phyloP scores from a whole-genome alignment of 2,888 invertebrate genomes.

The Micropterix aruncella region DNA sequence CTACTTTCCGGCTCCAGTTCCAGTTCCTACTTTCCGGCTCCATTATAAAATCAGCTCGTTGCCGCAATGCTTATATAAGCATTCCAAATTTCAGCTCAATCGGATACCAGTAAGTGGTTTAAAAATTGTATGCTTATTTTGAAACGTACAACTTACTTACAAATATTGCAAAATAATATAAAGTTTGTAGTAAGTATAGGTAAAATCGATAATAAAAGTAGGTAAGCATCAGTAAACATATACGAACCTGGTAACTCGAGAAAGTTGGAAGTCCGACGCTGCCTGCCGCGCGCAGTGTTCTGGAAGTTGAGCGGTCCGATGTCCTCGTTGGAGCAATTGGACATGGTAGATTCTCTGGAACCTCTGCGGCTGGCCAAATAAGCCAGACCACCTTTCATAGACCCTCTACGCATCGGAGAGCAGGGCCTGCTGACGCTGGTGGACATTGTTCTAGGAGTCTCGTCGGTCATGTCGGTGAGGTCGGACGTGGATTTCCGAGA shows the following conservation, averaged over 20 bases:
- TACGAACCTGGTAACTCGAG: slow-evolving; percentile 68
- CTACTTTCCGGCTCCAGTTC: no score
- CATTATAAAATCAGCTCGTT: no score
- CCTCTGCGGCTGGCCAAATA: slow-evolving; percentile 76
- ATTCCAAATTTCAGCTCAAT: no score
- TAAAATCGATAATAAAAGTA: no score
- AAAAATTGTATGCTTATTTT: no score
- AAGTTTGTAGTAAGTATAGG: no score
- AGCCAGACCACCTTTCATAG: slow-evolving; percentile 55
- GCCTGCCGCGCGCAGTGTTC: slow-evolving; percentile 60
- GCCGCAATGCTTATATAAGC: no score
- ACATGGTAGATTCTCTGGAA: slow-evolving; percentile 64
- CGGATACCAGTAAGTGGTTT: no score
- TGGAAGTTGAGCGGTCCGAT: slow-evolving; percentile 71
- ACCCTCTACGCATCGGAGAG: slow-evolving; percentile 55
- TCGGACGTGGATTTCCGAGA: slow-evolving; percentile 69
- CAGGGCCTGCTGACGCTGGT: slow-evolving; percentile 46
- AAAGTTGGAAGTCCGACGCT: slow-evolving; percentile 74
- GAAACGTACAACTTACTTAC: no score
- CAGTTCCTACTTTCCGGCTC: no score
- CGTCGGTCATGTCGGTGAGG: slow-evolving; percentile 48
- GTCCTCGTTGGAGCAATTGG: slow-evolving; percentile 57
- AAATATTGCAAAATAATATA: no score
- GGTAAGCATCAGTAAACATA: no score
- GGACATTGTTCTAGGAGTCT: slow-evolving; percentile 42